phyloP scores from a whole-genome alignment of 30 jellyfish, hydroid and myxozoan genomes.

The Aurelia sp. region DNA sequence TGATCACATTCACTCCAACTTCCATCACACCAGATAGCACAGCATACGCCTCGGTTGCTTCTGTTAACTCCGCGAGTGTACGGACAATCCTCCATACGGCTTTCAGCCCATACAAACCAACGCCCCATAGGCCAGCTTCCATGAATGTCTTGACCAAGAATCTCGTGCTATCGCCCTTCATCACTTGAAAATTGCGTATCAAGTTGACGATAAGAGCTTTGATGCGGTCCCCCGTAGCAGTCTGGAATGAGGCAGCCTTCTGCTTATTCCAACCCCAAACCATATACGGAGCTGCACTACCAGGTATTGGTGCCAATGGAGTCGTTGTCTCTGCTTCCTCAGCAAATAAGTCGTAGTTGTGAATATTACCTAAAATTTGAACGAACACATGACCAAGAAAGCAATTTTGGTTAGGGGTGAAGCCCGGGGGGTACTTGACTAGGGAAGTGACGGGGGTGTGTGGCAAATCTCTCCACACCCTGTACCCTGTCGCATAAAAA shows the following conservation, averaged over 20 bases:
- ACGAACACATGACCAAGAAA: too few species aligned
- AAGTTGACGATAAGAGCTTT: constrained; percentile 13
- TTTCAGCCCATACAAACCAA: constrained; percentile 23
- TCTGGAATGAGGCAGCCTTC: constrained; percentile 38
- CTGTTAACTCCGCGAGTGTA: constrained; percentile 11
- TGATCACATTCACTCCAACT: constrained; percentile 48
- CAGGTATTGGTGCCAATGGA: constrained; percentile 14
- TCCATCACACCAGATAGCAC: constrained; percentile 24
- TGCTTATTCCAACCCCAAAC: constrained; percentile 46
- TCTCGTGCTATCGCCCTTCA: constrained; percentile 31
- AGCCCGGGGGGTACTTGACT: too few species aligned
- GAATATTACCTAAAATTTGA: constrained; percentile 12
- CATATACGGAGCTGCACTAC: constrained; percentile 33
- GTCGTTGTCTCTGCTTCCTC: constrained; percentile 2
- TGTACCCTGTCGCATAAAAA: too few species aligned
- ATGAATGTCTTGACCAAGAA: constrained; percentile 31
- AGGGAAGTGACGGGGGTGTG: too few species aligned
- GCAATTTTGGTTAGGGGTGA: too few species aligned
- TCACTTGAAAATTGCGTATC: constrained; percentile 54
- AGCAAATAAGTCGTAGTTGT: constrained; percentile 28
- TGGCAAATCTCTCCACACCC: too few species aligned
- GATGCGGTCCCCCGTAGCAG: constrained; percentile 25
- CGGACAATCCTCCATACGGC: constrained; percentile 39
- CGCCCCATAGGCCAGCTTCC: constrained; percentile 61
- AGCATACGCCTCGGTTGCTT: constrained; percentile 46